phyloP scores from a whole-genome alignment of 1,140 invertebrate genomes.

The Cotesia typhae region DNA sequence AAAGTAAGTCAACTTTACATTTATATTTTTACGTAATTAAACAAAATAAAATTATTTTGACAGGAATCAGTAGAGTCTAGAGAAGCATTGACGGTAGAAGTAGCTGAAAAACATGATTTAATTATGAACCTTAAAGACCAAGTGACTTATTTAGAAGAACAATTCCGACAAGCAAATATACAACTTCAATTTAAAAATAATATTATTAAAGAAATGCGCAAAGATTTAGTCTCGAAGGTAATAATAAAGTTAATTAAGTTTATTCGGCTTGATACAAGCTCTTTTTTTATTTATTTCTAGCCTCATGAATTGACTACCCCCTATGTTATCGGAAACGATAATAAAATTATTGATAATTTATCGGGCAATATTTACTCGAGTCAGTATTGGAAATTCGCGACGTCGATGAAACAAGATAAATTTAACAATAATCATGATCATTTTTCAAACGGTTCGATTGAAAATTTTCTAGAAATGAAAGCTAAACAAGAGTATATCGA shows the following conservation, averaged over 20 bases:
- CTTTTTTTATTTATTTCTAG: background rate
- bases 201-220: constrained; percentile 67
- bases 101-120: constrained; percentile 64
- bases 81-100: constrained; percentile 63
- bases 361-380: no score
- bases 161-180: constrained; percentile 59
- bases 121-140: constrained; percentile 58
- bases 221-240: constrained; percentile 54
- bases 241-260: background rate
- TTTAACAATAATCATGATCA: no score
- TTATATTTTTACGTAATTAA: constrained; percentile 18
- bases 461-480: background rate
- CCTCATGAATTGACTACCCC: background rate
- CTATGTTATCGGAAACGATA: constrained; percentile 2
- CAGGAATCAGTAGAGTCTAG: constrained; percentile 60
- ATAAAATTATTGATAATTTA: background rate
- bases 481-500: background rate
- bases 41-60: constrained; percentile 1
- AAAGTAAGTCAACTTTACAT: constrained; percentile 50
- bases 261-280: constrained; percentile 16
- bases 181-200: constrained; percentile 67
- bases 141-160: constrained; percentile 61
- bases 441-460: no score
- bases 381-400: no score
- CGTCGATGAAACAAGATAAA: no score